Conservation (phyloP, 1,140 invertebrate species). For the Drosophila triauraria region DNA sequence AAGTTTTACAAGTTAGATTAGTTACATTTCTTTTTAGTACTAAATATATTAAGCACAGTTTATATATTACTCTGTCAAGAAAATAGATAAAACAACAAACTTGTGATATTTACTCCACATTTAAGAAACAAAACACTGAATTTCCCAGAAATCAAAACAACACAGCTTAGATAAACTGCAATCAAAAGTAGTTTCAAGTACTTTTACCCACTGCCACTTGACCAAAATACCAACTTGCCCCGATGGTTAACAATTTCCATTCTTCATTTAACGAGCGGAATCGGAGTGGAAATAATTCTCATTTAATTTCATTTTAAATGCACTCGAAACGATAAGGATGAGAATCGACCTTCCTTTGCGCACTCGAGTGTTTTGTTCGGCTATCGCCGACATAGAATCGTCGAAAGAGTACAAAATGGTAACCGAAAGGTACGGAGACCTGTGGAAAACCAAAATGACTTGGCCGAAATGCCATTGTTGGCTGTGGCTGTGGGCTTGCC, state of each 20-base stretch:
- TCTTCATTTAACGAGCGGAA: constrained; percentile 23
- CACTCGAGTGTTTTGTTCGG: constrained; percentile 51
- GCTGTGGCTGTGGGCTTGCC: constrained; percentile 25
- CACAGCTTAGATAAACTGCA: not conserved
- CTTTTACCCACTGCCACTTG: constrained; percentile 6
- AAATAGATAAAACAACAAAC: not conserved
- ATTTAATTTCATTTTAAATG: constrained; percentile 73
- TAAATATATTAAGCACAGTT: no score
- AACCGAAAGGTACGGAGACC: constrained; percentile 48
- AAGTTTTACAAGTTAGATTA: not conserved
- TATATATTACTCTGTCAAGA: not conserved
- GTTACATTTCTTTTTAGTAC: not conserved
- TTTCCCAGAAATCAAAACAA: constrained; percentile 11
- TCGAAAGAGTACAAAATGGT: constrained; percentile 55
- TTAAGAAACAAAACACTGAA: not conserved
- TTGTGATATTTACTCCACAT: not conserved
- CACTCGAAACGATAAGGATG: constrained; percentile 46
- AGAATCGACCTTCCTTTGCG: constrained; percentile 20
- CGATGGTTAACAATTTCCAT: constrained; percentile 6
- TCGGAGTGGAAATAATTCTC: constrained; percentile 50
- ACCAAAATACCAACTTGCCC: constrained; percentile 7
- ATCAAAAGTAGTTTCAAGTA: constrained; percentile 2
- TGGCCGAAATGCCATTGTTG: constrained; percentile 55
- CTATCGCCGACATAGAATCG: constrained; percentile 51
- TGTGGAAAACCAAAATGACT: constrained; percentile 50